Base-by-base conservation (phyloP, 1,140 invertebrate species). In the Harlomillsia oculata region DNA sequence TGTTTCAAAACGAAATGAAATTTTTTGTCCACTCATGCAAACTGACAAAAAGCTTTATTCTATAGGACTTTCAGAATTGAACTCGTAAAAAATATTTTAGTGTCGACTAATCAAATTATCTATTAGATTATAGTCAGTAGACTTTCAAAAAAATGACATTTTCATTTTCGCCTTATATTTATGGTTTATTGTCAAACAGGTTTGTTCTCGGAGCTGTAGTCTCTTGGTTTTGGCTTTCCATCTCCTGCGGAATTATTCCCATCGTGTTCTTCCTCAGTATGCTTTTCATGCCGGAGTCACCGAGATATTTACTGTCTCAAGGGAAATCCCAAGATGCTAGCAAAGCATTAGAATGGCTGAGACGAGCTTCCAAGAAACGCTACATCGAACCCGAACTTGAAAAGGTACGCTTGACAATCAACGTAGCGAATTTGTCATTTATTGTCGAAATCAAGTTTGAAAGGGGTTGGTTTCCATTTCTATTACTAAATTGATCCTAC, bases 201-300 rank as follows among this genome's bases (percentile, higher is more conserved):
- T 56, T 34, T 69, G 67, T 83, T 0, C 65, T 89, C 4, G 89
- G 89, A 5, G 73, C 80, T 3, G 70, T 75, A 45, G 74, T 80
- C 0, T 72, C 73, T 21, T 62, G 56, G 73, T 56, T 65, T 28
- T 66, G 62, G 36, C 56, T 76, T 32, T 72, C 75, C 3, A 14
- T 71, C 0, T 43, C 70, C 18, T 71, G 69, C 23, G 67, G 67
- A 3, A 25, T 72, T 16, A 59, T 74, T 21, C 69, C 72, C 44
- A 43, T 70, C 14, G 20, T 72, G 0, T 80, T 87, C 30, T 69
- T 84, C 1, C 49, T 77, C 1, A 74, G 77, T 1, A 82, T 89
- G 69, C 68, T 80, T 25, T 82, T 78, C 66, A 79, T 92, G 72
- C 89, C 89, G 21, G 63, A 65, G 30, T 54, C 56, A 1, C 63